These are phyloP conservation scores for Callospermophilus lateralis DNA, from an alignment of 2,113 vertebrate species.

Conservation along the genomic window DNA sequence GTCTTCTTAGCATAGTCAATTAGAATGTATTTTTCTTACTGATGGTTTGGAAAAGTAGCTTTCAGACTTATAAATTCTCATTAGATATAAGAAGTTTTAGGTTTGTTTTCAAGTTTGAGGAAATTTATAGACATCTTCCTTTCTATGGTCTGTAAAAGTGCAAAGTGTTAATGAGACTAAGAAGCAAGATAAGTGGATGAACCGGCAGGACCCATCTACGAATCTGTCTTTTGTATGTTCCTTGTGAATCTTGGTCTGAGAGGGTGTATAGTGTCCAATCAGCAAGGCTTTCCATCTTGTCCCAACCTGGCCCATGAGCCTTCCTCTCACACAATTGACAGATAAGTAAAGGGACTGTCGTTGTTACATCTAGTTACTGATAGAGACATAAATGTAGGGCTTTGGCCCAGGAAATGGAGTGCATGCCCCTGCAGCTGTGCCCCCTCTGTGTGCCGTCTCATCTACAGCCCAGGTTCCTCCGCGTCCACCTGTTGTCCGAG, in stretches of 20 bases:
- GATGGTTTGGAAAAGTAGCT: background rate
- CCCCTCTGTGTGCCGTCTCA: accelerated
- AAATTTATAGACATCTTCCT: background rate
- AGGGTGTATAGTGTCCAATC: background rate
- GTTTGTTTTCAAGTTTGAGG: background rate
- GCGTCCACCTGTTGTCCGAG: background rate
- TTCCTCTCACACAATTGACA: background rate
- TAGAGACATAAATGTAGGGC: background rate
- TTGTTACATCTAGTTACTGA: background rate
- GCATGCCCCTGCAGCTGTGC: background rate
- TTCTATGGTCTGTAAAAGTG: background rate
- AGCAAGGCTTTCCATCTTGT: background rate
- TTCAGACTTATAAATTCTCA: background rate
- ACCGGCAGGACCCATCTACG: background rate
- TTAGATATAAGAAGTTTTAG: background rate
- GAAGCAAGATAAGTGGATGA: background rate
- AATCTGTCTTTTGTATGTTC: background rate
- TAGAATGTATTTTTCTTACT: background rate
- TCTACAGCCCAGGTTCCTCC: background rate
- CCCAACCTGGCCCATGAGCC: background rate
- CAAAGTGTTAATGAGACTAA: background rate
- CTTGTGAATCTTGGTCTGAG: background rate
- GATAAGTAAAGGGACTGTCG: background rate
- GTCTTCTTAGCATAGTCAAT: background rate
- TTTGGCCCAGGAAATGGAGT: background rate